phyloP scores from a whole-genome alignment of 1,140 invertebrate genomes.

The Penaeus vannamei region DNA sequence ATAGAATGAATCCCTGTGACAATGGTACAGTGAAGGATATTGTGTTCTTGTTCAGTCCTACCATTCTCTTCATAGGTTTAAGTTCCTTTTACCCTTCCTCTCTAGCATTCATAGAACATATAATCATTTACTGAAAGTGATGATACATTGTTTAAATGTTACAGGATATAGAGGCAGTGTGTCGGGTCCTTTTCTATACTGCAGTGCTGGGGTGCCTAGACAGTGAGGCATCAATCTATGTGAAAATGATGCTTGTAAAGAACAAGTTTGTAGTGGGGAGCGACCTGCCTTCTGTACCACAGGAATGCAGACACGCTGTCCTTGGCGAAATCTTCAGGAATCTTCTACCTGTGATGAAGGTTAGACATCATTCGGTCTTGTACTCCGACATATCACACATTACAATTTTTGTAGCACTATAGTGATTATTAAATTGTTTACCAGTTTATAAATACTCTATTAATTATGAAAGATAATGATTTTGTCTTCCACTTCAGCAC shows the following conservation, averaged over 20 bases:
- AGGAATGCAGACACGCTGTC: constrained; percentile 18
- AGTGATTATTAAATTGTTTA: background rate
- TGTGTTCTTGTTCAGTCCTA: no score
- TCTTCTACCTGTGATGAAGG: constrained; percentile 27
- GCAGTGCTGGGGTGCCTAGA: constrained; percentile 35
- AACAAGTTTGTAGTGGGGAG: constrained; percentile 36
- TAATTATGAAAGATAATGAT: background rate
- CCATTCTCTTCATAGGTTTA: no score
- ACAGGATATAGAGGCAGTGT: constrained; percentile 11
- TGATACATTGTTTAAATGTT: no score
- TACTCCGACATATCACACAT: no score
- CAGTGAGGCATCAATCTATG: constrained; percentile 25
- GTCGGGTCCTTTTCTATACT: constrained; percentile 32
- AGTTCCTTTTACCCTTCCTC: no score
- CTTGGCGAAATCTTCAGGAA: constrained; percentile 18
- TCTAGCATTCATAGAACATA: no score
- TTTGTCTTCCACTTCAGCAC: constrained; percentile 21
- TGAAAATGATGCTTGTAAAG: constrained; percentile 39
- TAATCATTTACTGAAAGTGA: no score
- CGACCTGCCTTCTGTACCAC: background rate
- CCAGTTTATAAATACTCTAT: background rate
- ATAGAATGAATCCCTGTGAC: no score
- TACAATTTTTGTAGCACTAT: background rate
- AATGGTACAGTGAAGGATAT: no score
- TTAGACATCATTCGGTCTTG: background rate